phyloP scores from a whole-genome alignment of 1,140 invertebrate genomes.

The Phenacoccus solenopsis region DNA sequence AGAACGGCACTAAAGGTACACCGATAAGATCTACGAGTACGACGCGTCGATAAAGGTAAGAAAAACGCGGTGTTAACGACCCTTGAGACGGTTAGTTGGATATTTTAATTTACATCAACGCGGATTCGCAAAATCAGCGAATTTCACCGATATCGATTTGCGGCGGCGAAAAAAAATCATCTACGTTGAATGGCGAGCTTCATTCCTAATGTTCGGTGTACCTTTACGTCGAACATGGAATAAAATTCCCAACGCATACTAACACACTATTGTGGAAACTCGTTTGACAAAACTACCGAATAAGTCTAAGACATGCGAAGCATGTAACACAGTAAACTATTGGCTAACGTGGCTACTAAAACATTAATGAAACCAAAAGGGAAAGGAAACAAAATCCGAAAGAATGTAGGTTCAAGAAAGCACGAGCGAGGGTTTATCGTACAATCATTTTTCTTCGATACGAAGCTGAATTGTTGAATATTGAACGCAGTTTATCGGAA shows the following conservation, averaged over 20 bases:
- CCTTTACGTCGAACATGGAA: not conserved
- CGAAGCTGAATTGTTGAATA: not conserved
- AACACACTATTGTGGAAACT: not conserved
- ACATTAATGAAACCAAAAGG: not conserved
- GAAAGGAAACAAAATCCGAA: not conserved
- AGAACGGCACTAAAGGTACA: not conserved
- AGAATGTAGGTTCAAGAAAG: not conserved
- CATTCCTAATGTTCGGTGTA: not conserved
- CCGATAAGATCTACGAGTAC: not conserved
- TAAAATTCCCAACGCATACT: not conserved
- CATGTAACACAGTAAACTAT: not conserved
- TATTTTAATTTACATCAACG: too few relatives aligned
- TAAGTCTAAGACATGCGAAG: conserved; percentile 1
- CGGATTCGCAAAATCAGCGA: too few relatives aligned
- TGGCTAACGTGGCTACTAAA: not conserved
- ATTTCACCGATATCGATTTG: too few relatives aligned
- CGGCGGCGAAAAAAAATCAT: too few relatives aligned
- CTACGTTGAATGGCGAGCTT: too few relatives aligned
- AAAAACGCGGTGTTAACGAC: not conserved
- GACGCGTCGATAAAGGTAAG: not conserved
- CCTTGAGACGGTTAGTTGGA: not conserved
- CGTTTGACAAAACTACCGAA: not conserved
- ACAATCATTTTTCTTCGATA: not conserved
- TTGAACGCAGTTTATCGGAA: not conserved
- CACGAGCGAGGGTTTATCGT: not conserved